Evolutionary conservation across 2,797 vertebrate species (phyloP), one percentile per base, ranked within the genome.

Genomic region (Echeneis naucrates): DNA sequence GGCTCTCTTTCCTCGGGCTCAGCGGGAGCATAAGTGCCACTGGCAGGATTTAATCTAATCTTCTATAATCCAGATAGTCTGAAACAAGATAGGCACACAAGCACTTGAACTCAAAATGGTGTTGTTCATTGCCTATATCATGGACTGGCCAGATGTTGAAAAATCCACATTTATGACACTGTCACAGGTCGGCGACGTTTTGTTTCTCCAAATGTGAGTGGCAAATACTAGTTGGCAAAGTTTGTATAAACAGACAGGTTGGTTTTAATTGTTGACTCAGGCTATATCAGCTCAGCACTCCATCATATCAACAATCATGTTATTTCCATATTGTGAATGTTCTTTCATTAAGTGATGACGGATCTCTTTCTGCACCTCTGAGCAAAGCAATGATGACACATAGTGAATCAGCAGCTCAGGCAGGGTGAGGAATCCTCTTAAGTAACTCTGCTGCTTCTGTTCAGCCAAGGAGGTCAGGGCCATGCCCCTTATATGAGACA

Each of bases 41-140:
- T 74, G 81, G 79, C 63, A 21, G 87, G 88, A 83, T 92, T 94
- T 88, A 87, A 83, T 87, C 85, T 94, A 93, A 93, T 95, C 94
- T 91, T 81, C 75, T 37, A 82, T 93, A 93, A 94, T 94, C 90
- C 92, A 78, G 72, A 78, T 87, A 83, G 82, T 67, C 85, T 89
- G 71, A 75, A 77, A 83, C 74, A 77, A 87, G 74, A 78, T 67
- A 30, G 57, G 33, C 74, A 75, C 80, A 82, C 51, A 74, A 85
- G 74, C 77, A 68, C 60, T 83, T 56, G 17, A 76, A 74, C 64
- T 68, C 44, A 10, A 53, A 52, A 65, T 26, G 56, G 23, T 30
- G 40, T 24, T 70, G 11, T 62, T 51, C 40, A 23, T 62, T 84
- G 47, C 60, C 24, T 61, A 7, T 9, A 40, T 44, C 24, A 14